A percentile compares a stretch with the other conserved stretches of the same genome.
These are phyloP conservation scores for Mechanitis messenoides DNA, from an alignment of 2,888 invertebrate species.

Conservation along the genomic window DNA sequence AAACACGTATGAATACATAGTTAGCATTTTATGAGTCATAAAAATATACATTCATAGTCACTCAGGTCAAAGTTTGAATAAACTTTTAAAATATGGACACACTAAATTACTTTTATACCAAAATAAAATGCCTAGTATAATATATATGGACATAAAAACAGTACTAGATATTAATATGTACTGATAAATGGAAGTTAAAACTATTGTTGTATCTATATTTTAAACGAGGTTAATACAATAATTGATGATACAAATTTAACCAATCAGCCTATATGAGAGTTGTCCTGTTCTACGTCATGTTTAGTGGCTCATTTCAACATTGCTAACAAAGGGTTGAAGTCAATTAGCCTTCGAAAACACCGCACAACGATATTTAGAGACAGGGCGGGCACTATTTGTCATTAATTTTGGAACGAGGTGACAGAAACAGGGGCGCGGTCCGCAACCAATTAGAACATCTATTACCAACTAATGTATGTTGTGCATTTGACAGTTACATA, in stretches of 20 bases:
- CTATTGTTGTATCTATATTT: too few relatives aligned
- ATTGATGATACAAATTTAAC: too few relatives aligned
- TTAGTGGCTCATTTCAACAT: slow-evolving; percentile 52
- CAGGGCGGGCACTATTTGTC: slow-evolving; percentile 61
- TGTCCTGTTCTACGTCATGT: slow-evolving; percentile 40
- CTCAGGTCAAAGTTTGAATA: background rate
- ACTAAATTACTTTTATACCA: too few relatives aligned
- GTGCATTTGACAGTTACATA: too few relatives aligned
- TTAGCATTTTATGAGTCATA: slow-evolving; percentile 58
- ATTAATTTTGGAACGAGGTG: slow-evolving; percentile 73
- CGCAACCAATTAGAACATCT: slow-evolving; percentile 63
- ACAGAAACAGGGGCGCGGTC: slow-evolving; percentile 67
- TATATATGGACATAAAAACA: too few relatives aligned
- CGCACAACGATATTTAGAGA: slow-evolving; percentile 59
- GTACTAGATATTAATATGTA: too few relatives aligned
- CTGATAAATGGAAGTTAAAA: too few relatives aligned
- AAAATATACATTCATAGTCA: slow-evolving; percentile 30
- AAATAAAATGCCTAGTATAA: too few relatives aligned
- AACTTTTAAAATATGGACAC: too few relatives aligned
- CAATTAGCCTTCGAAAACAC: slow-evolving; percentile 70
- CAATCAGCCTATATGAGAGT: slow-evolving; percentile 9
- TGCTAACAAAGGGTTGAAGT: slow-evolving; percentile 64
- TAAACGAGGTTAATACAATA: too few relatives aligned
- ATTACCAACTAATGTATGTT: slow-evolving; percentile 35
- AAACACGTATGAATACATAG: slow-evolving; percentile 40